These are phyloP conservation scores for Pyrgus malvae DNA, from an alignment of 2,888 invertebrate species.

Conservation along the genomic window DNA sequence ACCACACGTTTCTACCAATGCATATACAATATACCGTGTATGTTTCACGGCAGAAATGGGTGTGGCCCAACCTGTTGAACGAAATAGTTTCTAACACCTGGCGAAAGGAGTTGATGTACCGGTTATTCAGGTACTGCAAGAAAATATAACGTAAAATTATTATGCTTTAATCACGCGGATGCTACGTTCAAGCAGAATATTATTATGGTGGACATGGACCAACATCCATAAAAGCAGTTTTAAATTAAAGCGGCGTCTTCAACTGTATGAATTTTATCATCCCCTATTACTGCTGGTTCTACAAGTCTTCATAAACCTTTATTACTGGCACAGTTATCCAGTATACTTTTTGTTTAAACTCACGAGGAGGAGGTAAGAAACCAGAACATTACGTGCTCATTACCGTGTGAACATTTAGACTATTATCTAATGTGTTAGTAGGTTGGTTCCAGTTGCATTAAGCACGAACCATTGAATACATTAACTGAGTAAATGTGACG, in stretches of 20 bases:
- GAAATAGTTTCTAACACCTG: too few relatives aligned
- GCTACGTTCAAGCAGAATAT: too few relatives aligned
- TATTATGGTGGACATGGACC: too few relatives aligned
- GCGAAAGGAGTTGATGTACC: too few relatives aligned
- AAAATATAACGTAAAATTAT: too few relatives aligned
- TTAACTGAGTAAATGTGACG: not conserved
- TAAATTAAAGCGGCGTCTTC: not conserved
- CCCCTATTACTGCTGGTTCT: not conserved
- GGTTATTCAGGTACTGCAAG: too few relatives aligned
- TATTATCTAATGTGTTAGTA: constrained; percentile 20
- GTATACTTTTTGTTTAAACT: constrained; percentile 19
- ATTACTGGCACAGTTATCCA: constrained; percentile 19
- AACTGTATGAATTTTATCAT: constrained; percentile 1
- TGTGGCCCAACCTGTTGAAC: too few relatives aligned
- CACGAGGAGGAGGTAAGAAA: constrained; percentile 15
- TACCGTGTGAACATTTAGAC: constrained; percentile 22
- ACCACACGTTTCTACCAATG: too few relatives aligned
- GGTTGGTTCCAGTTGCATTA: not conserved
- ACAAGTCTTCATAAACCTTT: constrained; percentile 10
- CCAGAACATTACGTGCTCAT: constrained; percentile 22
- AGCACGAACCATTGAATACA: too few relatives aligned
- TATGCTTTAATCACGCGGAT: too few relatives aligned
- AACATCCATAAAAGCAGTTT: not conserved
- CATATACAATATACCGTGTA: too few relatives aligned
- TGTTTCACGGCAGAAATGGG: too few relatives aligned